Evolutionary conservation across 2,888 invertebrate genomes (phyloP).

Genomic region (Sturmia bella): DNA sequence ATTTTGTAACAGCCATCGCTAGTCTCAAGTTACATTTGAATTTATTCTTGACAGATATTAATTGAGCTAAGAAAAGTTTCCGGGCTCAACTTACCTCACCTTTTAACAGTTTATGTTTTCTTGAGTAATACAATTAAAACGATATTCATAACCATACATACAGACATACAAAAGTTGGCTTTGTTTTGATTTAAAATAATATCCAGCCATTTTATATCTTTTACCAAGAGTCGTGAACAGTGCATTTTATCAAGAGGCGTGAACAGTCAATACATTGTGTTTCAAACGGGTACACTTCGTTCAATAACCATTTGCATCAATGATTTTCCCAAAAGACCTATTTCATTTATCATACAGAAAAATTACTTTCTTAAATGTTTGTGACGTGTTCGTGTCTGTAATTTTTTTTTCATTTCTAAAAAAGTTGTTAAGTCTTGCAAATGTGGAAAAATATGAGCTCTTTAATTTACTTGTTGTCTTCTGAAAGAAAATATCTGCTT

Average conservation of each 20-base stretch:
- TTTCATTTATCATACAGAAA: slow-evolving; percentile 64
- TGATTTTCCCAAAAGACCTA: slow-evolving; percentile 43
- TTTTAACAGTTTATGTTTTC: no score
- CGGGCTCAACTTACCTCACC: slow-evolving; percentile 6
- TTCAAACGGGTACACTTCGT: not conserved
- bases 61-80: slow-evolving; percentile 34
- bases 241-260: slow-evolving; percentile 11
- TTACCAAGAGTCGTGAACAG: not conserved
- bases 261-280: not conserved
- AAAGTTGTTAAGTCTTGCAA: not conserved
- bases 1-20: not conserved
- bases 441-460: slow-evolving; percentile 8
- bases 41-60: slow-evolving; percentile 63
- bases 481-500: slow-evolving; percentile 11
- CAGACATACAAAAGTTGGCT: no score
- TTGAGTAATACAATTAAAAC: slow-evolving; percentile 4
- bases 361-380: slow-evolving; percentile 55
- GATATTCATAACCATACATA: no score
- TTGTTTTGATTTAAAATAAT: no score
- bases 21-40: slow-evolving; percentile 29
- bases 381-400: slow-evolving; percentile 39
- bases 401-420: not conserved
- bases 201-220: no score
- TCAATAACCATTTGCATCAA: slow-evolving; percentile 44
- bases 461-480: slow-evolving; percentile 36